phyloP scores from a whole-genome alignment of 2,888 invertebrate genomes.

The Mythimna albipuncta region DNA sequence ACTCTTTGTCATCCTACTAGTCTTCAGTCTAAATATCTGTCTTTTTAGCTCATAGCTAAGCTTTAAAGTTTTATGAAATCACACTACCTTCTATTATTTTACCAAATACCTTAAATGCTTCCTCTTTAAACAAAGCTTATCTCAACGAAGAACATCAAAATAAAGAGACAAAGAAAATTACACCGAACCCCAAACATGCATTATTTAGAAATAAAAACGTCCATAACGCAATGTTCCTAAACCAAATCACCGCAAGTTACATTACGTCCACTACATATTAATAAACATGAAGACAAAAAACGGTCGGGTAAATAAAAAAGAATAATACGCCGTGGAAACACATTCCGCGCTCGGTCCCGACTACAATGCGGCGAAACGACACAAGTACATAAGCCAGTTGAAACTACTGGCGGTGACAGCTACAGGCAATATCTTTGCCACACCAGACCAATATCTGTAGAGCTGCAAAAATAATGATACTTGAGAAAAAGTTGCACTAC shows the following conservation, averaged over 20 bases:
- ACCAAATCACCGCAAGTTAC: slow-evolving; percentile 45
- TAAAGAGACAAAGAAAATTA: slow-evolving; percentile 22
- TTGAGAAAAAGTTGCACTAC: slow-evolving; percentile 70
- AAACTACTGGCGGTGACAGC: slow-evolving; percentile 84
- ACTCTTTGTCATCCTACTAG: not conserved
- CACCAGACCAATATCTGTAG: slow-evolving; percentile 84
- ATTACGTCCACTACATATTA: slow-evolving; percentile 54
- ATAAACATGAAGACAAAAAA: slow-evolving; percentile 58
- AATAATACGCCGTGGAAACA: slow-evolving; percentile 66
- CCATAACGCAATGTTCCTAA: slow-evolving; percentile 26
- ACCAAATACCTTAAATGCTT: not conserved
- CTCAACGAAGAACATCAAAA: not conserved
- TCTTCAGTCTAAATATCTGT: not conserved
- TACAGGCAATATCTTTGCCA: slow-evolving; percentile 87
- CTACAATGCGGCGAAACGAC: slow-evolving; percentile 72
- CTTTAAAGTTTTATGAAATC: not conserved
- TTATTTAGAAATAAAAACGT: slow-evolving; percentile 23
- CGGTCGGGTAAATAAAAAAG: slow-evolving; percentile 63
- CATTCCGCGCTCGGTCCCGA: slow-evolving; percentile 70
- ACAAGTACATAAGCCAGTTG: slow-evolving; percentile 83
- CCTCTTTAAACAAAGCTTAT: not conserved
- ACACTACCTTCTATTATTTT: not conserved
- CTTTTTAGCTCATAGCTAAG: not conserved
- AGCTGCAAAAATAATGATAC: slow-evolving; percentile 81
- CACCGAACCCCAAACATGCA: slow-evolving; percentile 6